Conservation (phyloP, 2,797 vertebrate genomes). For the Varecia variegata region DNA sequence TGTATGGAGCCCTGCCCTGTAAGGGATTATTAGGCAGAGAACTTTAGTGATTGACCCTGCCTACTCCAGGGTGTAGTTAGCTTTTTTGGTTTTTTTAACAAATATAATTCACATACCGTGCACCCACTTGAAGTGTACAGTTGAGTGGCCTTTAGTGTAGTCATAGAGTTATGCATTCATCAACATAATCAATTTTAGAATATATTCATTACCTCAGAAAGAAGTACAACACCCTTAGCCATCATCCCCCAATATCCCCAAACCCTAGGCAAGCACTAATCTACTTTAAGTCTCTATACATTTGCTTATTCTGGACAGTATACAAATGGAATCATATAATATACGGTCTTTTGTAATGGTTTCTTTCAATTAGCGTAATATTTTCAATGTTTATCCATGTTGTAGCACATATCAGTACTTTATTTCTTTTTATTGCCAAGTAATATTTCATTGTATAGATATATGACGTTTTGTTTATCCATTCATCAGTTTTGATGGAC, state of each 20-base stretch:
- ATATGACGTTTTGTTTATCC: not conserved
- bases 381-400: not conserved
- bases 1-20: not conserved
- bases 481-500: not conserved
- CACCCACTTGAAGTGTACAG: too few species aligned
- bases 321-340: not conserved
- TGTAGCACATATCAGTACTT: not conserved
- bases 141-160: not conserved
- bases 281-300: not conserved
- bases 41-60: not conserved
- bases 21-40: not conserved
- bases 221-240: not conserved
- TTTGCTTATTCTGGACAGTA: conserved; percentile 4
- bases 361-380: not conserved
- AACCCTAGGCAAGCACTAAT: not conserved
- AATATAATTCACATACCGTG: not conserved
- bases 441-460: not conserved
- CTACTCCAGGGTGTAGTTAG: not conserved
- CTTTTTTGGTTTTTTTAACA: not conserved
- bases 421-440: not conserved
- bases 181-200: not conserved
- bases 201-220: not conserved
- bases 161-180: not conserved
- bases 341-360: not conserved
- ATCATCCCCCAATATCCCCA: not conserved